Percentiles rank a stretch among this genome's conserved stretches.
Conservation (phyloP, 2,888 invertebrate genomes). For the Blera fallax region DNA sequence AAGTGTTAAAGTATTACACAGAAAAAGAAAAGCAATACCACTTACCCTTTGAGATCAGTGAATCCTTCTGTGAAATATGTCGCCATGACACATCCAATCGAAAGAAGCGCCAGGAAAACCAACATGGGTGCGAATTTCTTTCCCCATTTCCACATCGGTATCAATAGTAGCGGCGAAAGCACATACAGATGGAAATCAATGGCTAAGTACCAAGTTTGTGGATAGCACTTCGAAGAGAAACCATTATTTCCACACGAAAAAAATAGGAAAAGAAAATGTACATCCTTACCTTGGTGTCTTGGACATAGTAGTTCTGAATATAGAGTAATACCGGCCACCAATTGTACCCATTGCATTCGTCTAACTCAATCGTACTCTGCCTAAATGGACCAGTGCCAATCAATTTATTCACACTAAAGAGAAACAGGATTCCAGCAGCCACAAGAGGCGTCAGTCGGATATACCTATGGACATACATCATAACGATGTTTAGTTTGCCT, state of each 20-base stretch:
- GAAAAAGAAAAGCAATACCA: background rate
- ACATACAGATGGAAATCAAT: slow-evolving; percentile 83
- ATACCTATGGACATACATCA: slow-evolving; percentile 78
- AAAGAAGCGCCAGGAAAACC: slow-evolving; percentile 26
- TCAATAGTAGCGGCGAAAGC: slow-evolving; percentile 82
- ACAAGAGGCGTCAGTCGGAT: slow-evolving; percentile 83
- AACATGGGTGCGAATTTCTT: slow-evolving; percentile 36
- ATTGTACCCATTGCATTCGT: slow-evolving; percentile 75
- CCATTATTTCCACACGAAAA: background rate
- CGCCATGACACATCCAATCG: slow-evolving; percentile 64
- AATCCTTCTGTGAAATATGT: slow-evolving; percentile 35
- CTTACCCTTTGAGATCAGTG: slow-evolving; percentile 28
- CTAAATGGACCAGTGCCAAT: slow-evolving; percentile 81
- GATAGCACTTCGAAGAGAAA: slow-evolving; percentile 78
- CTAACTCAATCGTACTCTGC: background rate
- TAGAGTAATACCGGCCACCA: slow-evolving; percentile 82
- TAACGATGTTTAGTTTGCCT: slow-evolving; percentile 75
- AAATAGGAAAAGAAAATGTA: too few species aligned
- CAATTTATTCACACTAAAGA: slow-evolving; percentile 80
- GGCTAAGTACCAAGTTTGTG: slow-evolving; percentile 83
- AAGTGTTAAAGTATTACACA: background rate
- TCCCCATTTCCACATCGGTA: slow-evolving; percentile 77
- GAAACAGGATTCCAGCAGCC: slow-evolving; percentile 81
- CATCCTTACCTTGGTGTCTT: background rate
- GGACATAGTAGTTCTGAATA: slow-evolving; percentile 80